Evolutionary conservation across 2,113 vertebrate species (phyloP).

Genomic region (Scophthalmus maximus): DNA sequence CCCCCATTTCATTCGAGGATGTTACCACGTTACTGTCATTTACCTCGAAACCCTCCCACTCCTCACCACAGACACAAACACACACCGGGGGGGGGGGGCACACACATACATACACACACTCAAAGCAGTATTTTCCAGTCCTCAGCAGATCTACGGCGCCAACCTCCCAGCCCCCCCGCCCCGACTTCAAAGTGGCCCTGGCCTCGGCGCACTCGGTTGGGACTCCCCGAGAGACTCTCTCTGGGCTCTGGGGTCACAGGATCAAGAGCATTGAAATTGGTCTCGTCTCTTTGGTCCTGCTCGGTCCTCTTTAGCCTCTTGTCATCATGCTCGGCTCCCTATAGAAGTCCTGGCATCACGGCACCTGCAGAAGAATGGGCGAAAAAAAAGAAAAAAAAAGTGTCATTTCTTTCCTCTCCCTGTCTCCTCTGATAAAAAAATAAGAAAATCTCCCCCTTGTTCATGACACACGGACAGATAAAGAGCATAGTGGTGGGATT

Average conservation of each 20-base stretch:
- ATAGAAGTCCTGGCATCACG: constrained; percentile 22
- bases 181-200: constrained; percentile 70
- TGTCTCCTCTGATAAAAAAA: constrained; percentile 39
- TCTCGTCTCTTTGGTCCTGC: constrained; percentile 70
- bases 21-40: constrained; percentile 95
- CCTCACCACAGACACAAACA: constrained; percentile 83
- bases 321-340: constrained; percentile 48
- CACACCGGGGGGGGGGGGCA: constrained; percentile 56
- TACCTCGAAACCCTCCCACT: constrained; percentile 90
- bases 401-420: constrained; percentile 26
- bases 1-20: constrained; percentile 96
- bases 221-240: constrained; percentile 76
- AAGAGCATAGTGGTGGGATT: constrained; percentile 39
- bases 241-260: constrained; percentile 66
- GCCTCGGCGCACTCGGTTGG: constrained; percentile 52
- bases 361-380: constrained; percentile 51
- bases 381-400: neutral
- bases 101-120: constrained; percentile 19
- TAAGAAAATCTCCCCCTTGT: constrained; percentile 36
- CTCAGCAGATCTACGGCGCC: constrained; percentile 48
- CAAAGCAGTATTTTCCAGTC: constrained; percentile 48
- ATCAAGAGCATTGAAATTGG: constrained; percentile 83
- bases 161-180: constrained; percentile 57
- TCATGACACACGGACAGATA: constrained; percentile 46
- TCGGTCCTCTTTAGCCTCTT: constrained; percentile 71